Base-by-base conservation (phyloP, 1,140 invertebrate genomes). In the Bicyclus anynana region DNA sequence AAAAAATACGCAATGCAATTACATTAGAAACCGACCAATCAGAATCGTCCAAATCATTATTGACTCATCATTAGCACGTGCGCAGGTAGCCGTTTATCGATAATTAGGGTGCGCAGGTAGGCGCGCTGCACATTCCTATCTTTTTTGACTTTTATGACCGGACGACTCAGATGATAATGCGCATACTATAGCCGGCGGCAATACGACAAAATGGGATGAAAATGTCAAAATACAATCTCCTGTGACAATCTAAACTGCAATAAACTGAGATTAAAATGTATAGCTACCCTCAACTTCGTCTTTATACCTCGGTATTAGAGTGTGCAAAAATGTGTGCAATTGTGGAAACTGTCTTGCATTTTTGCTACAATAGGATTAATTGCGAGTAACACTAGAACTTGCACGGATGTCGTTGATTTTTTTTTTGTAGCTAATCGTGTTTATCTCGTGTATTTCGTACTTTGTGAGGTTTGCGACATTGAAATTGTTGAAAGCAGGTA, bases 151-250 rank as follows among this genome's bases (percentile, higher is more conserved):
- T n/a, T n/a, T n/a, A n/a, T n/a, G n/a, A n/a, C n/a, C n/a, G n/a
- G n/a, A n/a, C n/a, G n/a, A n/a, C n/a, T n/a, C n/a, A n/a, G n/a
- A n/a, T n/a, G n/a, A n/a, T n/a, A n/a, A n/a, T n/a, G n/a, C n/a
- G n/a, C n/a, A n/a, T n/a, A n/a, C n/a, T n/a, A n/a, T n/a, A 79
- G 77, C 80, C 80, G 60, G 66, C 74, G 69, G 71, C 68, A 57
- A 80, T 75, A 69, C 66, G 57, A 59, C 64, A 70, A 77, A 85
- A 87, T 79, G 56, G 80, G 80, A 87, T 85, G 75, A 77, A 87
- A 87, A 85, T 78, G 82, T 85, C 84, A 87, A 85, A 85, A 85
- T 84, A 84, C 80, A 83, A 85, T 85, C 80, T 80, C 42, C 53
- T 62, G 65, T 67, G 67, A 72, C 74, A 71, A 84, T 84, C 84